Conservation (phyloP, 2,888 invertebrate species). For the Gisinianus flammeolus region DNA sequence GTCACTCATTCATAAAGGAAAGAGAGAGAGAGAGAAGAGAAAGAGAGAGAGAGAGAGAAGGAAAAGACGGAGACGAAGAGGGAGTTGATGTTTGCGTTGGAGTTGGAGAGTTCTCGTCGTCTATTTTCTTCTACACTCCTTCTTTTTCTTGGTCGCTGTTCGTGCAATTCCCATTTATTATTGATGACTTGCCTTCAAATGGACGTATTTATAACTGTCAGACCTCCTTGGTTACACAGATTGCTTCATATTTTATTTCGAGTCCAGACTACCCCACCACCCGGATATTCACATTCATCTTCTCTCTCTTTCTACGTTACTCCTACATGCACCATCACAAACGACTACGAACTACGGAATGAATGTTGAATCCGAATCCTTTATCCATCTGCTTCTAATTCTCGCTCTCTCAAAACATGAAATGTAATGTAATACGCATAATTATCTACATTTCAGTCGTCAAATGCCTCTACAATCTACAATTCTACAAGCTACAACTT, state of each 20-base stretch:
- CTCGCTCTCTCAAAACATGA: background rate
- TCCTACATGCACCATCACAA: too few species aligned
- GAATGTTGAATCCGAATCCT: too few species aligned
- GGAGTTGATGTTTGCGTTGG: background rate
- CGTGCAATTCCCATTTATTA: conserved; percentile 38
- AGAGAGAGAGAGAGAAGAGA: background rate
- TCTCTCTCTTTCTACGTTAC: background rate
- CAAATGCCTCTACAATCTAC: background rate
- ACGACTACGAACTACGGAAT: too few species aligned
- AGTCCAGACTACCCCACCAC: too few species aligned
- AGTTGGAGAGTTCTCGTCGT: background rate
- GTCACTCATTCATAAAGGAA: background rate
- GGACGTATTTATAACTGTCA: conserved; percentile 46
- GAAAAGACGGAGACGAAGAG: background rate
- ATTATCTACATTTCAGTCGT: conserved; percentile 18
- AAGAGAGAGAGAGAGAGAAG: background rate
- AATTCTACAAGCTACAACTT: background rate
- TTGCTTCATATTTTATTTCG: conserved; percentile 43
- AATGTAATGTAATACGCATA: conserved; percentile 23
- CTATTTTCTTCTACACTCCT: background rate
- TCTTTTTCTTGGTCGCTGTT: background rate
- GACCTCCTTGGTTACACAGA: conserved; percentile 36
- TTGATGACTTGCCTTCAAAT: conserved; percentile 44
- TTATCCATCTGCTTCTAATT: background rate
- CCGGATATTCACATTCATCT: background rate